phyloP scores from a whole-genome alignment of 1,140 invertebrate species.

The Drosophila ercepeae region DNA sequence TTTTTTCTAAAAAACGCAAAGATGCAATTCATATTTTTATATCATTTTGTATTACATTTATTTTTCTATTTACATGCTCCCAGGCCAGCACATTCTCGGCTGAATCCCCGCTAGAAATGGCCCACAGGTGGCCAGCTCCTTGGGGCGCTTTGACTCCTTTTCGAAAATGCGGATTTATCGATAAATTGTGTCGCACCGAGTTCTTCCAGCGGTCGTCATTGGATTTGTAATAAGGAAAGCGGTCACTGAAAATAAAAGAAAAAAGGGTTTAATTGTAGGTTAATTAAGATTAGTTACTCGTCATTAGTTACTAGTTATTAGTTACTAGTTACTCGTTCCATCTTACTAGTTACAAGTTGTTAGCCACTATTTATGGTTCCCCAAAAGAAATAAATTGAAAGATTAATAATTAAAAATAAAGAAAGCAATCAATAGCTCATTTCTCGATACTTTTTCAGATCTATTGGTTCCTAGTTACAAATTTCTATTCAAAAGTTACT shows the following conservation, averaged over 20 bases:
- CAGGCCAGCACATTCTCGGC: slow-evolving; percentile 82
- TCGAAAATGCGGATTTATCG: slow-evolving; percentile 94
- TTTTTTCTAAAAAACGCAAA: slow-evolving; percentile 67
- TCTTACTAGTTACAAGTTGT: no score
- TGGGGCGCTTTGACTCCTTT: slow-evolving; percentile 93
- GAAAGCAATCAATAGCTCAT: no score
- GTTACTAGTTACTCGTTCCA: no score
- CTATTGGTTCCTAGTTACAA: no score
- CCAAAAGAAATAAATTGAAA: no score
- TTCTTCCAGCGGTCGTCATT: slow-evolving; percentile 96
- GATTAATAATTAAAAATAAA: no score
- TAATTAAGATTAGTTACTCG: not conserved
- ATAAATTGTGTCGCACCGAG: slow-evolving; percentile 93
- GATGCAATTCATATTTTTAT: not conserved
- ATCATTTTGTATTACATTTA: not conserved
- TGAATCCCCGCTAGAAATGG: slow-evolving; percentile 87
- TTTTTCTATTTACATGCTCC: slow-evolving; percentile 75
- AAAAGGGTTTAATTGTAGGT: not conserved
- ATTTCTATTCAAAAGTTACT: no score
- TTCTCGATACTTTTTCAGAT: no score
- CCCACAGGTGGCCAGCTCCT: slow-evolving; percentile 94
- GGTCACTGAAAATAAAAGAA: slow-evolving; percentile 86
- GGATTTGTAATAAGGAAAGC: slow-evolving; percentile 93
- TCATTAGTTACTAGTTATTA: not conserved
- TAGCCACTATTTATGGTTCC: no score